Conservation (phyloP, 2,113 vertebrate species). For the Panthera leo region DNA sequence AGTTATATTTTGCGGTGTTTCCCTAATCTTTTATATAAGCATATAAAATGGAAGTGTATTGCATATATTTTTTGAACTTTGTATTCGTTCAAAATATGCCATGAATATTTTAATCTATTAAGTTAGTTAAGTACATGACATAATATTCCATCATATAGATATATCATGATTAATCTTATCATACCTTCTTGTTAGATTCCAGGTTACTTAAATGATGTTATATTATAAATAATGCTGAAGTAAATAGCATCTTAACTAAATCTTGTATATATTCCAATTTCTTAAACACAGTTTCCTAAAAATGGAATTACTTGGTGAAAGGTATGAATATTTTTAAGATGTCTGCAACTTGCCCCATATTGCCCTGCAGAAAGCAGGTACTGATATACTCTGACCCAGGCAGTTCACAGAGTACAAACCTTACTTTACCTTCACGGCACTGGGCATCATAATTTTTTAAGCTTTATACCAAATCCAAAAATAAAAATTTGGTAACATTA, state of each 20-base stretch:
- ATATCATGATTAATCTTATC: background rate
- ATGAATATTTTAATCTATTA: background rate
- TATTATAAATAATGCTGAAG: background rate
- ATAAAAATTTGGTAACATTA: background rate
- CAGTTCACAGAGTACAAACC: background rate
- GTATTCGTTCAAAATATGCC: background rate
- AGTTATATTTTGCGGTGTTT: background rate
- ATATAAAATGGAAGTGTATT: background rate
- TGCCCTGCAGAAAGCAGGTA: background rate
- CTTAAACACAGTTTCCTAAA: background rate
- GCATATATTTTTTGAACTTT: background rate
- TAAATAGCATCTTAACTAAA: background rate
- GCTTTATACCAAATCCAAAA: background rate
- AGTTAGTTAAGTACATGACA: background rate
- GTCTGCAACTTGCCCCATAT: background rate
- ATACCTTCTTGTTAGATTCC: background rate
- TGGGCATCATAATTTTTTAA: background rate
- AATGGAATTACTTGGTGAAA: background rate
- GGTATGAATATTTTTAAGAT: background rate
- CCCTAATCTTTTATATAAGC: background rate
- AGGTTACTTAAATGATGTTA: background rate
- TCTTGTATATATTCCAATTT: background rate
- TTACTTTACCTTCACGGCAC: background rate
- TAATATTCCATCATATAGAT: background rate
- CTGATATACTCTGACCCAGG: background rate